phyloP scores from a whole-genome alignment of 2,888 invertebrate species.

The Halictus ligatus region DNA sequence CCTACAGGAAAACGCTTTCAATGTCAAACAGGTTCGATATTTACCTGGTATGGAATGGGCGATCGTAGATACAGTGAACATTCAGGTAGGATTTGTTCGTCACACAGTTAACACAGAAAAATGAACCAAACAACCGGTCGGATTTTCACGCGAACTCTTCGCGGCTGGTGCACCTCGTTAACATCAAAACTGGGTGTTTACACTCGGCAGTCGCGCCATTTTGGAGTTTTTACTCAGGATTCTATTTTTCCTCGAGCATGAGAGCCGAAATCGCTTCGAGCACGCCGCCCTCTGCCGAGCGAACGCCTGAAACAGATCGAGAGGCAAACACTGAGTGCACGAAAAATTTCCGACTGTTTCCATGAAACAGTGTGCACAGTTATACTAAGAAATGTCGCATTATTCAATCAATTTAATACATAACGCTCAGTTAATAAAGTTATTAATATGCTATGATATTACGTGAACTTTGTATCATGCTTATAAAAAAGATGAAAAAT shows the following conservation, averaged over 20 bases:
- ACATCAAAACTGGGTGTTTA: conserved; percentile 81
- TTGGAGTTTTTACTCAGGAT: conserved; percentile 79
- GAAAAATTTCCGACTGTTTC: not conserved
- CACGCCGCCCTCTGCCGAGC: conserved; percentile 39
- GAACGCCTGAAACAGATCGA: conserved; percentile 18
- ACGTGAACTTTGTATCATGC: not conserved
- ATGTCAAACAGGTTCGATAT: conserved; percentile 58
- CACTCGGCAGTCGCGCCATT: conserved; percentile 82
- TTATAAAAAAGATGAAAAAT: no score
- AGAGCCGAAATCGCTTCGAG: conserved; percentile 37
- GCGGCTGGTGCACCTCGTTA: conserved; percentile 62
- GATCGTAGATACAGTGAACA: conserved; percentile 84
- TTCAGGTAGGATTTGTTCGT: conserved; percentile 79
- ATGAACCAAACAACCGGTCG: conserved; percentile 38
- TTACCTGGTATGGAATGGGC: conserved; percentile 84
- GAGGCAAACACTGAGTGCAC: not conserved
- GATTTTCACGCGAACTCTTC: conserved; percentile 45
- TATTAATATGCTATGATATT: not conserved
- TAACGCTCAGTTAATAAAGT: not conserved
- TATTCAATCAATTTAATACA: not conserved
- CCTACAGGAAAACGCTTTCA: conserved; percentile 49
- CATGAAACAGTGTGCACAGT: not conserved
- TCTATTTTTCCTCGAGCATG: conserved; percentile 71
- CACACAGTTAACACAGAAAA: conserved; percentile 72
- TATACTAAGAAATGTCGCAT: not conserved